phyloP scores from a whole-genome alignment of 2,113 vertebrate species.

The Nansenia antarctica region DNA sequence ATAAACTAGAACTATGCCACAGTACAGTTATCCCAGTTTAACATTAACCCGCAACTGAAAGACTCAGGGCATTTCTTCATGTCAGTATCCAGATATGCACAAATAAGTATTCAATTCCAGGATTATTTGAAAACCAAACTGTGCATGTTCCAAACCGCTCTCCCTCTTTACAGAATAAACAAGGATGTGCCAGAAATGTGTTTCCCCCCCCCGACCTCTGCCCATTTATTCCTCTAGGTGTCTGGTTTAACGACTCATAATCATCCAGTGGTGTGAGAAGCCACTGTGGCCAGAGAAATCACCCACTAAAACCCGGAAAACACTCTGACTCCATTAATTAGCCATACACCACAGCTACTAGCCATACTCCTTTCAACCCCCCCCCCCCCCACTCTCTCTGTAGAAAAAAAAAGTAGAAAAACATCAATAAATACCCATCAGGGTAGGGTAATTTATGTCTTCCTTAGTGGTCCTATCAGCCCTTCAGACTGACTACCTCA shows the following conservation, averaged over 20 bases:
- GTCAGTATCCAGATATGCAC: neutral
- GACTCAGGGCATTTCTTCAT: too few species aligned
- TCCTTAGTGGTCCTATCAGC: constrained; percentile 77
- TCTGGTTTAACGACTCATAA: constrained; percentile 73
- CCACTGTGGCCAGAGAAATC: constrained; percentile 32
- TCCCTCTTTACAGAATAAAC: constrained; percentile 4
- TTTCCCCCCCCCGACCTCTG: constrained; percentile 30
- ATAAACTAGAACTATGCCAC: constrained; percentile 4
- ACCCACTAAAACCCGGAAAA: constrained; percentile 22
- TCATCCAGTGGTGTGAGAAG: constrained; percentile 63
- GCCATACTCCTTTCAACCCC: neutral
- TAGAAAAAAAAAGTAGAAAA: constrained; percentile 54
- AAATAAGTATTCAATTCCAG: neutral
- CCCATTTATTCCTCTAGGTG: constrained; percentile 74
- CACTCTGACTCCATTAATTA: constrained; percentile 28
- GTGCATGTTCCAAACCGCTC: constrained; percentile 2
- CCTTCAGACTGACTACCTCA: constrained; percentile 57
- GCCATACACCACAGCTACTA: constrained; percentile 29
- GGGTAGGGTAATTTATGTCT: constrained; percentile 79
- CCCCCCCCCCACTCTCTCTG: constrained; percentile 24
- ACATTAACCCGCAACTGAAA: constrained; percentile 14
- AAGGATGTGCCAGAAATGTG: constrained; percentile 2
- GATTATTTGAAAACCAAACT: neutral
- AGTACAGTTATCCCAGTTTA: constrained; percentile 9
- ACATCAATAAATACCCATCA: constrained; percentile 73